Evolutionary conservation across 2,797 vertebrate species (phyloP), one percentile per base, ranked within the genome.

Genomic region (Eupleurogrammus muticus): DNA sequence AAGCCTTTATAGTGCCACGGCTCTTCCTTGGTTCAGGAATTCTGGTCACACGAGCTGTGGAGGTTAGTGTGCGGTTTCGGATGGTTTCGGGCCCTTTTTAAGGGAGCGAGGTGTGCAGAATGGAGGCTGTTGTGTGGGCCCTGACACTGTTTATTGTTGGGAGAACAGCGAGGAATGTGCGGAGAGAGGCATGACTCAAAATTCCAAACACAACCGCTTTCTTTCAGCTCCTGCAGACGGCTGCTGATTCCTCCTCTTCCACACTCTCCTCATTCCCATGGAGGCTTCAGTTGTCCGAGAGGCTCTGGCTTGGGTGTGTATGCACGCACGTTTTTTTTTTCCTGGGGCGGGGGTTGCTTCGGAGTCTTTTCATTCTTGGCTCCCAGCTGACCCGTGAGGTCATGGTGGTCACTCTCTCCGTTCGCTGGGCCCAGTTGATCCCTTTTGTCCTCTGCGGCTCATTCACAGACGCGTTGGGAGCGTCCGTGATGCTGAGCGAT

Each of bases 301-400:
- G n/a, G n/a, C n/a, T n/a, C n/a, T n/a, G 51, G 61, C 58, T 70
- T 13, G 28, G 13, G 57, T 46, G 63, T 66, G 77, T 53, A 68
- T 58, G 63, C 21, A 47, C 52, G 68, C 57, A 40, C 46, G 28
- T 48, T 14, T 56, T 36, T 60, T 59, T 56, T 66, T 69, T 59
- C 67, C 62, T 53, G 63, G 70, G 75, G 66, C 54, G 83, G 85
- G 83, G 80, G 83, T 76, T 44, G 70, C 62, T n/a, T 54, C 2
- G 17, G 58, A 81, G 82, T 82, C 91, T 89, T 92, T 93, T 93
- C 89, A 90, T 90, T 87, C 82, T 77, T 77, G 81, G 83, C 78
- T 89, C 77, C 81, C 75, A 71, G 89, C 83, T 93, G 91, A 93
- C 92, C 92, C 63, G 3, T 70, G 84, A 89, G 93, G 93, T 93